Conservation (phyloP, 23 tunicate genomes). For the Corella eumyota region DNA sequence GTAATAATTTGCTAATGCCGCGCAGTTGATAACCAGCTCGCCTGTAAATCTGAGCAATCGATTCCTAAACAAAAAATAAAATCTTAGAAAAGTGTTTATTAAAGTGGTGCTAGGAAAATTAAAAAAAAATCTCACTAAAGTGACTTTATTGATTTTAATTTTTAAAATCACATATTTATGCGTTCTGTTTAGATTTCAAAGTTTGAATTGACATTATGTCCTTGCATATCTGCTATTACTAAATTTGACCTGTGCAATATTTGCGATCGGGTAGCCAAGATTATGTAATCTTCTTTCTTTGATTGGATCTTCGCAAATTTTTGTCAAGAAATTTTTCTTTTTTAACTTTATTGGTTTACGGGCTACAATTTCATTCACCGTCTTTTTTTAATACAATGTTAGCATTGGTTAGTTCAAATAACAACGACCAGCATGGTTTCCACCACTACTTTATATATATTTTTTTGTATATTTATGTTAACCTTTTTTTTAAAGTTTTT, state of each 20-base stretch:
- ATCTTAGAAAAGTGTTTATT: no score
- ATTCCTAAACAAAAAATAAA: no score
- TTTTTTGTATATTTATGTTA: neutral
- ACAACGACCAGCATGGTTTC: neutral
- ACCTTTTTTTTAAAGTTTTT: constrained; percentile 70
- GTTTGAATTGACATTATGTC: no score
- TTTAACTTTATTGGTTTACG: neutral
- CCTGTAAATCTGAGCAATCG: neutral
- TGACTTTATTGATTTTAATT: no score
- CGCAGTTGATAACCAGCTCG: neutral
- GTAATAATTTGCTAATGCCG: neutral
- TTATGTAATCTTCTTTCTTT: neutral
- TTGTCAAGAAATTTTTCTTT: neutral
- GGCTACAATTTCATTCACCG: neutral
- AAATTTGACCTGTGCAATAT: no score
- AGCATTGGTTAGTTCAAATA: no score
- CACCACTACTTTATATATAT: neutral
- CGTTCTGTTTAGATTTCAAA: no score
- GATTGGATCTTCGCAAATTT: neutral
- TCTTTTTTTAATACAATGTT: no score
- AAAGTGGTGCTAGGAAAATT: no score
- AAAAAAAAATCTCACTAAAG: no score
- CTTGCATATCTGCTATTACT: no score
- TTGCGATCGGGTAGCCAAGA: neutral
- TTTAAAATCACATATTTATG: no score